Evolutionary conservation across 2,797 vertebrate species (phyloP).

Genomic region (Eulemur mongoz): DNA sequence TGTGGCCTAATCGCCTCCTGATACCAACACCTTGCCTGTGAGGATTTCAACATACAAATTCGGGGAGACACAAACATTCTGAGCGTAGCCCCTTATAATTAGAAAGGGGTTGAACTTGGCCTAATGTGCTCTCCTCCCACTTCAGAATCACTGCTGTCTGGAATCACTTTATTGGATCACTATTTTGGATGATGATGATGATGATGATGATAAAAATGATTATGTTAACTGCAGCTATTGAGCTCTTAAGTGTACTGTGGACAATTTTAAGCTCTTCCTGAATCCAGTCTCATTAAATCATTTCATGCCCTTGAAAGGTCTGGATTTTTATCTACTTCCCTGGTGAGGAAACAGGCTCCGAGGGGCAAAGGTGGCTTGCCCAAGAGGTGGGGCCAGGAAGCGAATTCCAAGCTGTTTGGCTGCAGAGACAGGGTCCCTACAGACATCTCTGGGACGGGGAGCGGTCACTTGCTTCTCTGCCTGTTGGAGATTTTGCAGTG

Average conservation of each 20-base stretch:
- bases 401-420: neutral
- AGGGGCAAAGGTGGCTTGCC: neutral
- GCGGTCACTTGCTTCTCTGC: too few species aligned
- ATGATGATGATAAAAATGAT: neutral
- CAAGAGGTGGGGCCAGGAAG: neutral
- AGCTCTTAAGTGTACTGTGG: fast-evolving
- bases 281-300: neutral
- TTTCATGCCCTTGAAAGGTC: neutral
- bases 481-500: neutral
- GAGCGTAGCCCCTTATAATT: neutral
- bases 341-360: neutral
- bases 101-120: neutral
- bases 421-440: neutral
- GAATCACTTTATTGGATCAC: neutral
- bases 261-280: neutral
- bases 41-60: neutral
- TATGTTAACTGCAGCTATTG: too few species aligned
- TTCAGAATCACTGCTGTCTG: neutral
- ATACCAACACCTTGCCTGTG: neutral
- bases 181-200: fast-evolving
- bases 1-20: neutral
- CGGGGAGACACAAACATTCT: neutral
- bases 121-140: neutral
- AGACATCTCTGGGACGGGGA: fast-evolving
- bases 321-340: neutral